Percentiles rank a stretch among this genome's conserved stretches.
These are phyloP conservation scores for Gallinago solitaria DNA, from an alignment of 2,797 vertebrate species.

Conservation along the genomic window DNA sequence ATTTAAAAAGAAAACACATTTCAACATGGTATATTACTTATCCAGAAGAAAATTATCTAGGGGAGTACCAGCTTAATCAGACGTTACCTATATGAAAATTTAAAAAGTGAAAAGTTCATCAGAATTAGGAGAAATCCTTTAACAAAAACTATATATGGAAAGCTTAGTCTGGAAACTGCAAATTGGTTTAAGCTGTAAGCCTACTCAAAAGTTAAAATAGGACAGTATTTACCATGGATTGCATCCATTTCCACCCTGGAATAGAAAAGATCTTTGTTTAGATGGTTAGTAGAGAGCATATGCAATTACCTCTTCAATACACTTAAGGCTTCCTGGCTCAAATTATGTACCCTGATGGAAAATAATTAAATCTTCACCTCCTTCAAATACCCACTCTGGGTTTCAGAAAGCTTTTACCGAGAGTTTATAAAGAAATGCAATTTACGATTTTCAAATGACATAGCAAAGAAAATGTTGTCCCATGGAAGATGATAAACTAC, in stretches of 20 bases:
- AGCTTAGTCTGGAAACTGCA: not conserved
- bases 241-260: not conserved
- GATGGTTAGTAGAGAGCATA: not conserved
- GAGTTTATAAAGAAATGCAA: not conserved
- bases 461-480: not conserved
- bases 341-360: not conserved
- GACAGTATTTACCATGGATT: not conserved
- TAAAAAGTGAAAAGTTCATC: not conserved
- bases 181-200: not conserved
- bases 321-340: not conserved
- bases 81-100: not conserved
- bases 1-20: not conserved
- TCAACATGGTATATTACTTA: not conserved
- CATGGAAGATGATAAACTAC: not conserved
- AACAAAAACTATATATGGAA: not conserved
- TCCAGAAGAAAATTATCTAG: not conserved
- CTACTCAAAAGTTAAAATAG: not conserved
- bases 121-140: not conserved
- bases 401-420: not conserved
- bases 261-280: not conserved
- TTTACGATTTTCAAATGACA: not conserved
- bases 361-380: not conserved
- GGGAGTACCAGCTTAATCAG: not conserved
- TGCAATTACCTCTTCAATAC: not conserved
- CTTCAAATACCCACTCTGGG: not conserved